A percentile compares a stretch with the other conserved stretches of the same genome.
phyloP scores from a whole-genome alignment of 1,140 invertebrate species.

The Macrobrachium rosenbergii region DNA sequence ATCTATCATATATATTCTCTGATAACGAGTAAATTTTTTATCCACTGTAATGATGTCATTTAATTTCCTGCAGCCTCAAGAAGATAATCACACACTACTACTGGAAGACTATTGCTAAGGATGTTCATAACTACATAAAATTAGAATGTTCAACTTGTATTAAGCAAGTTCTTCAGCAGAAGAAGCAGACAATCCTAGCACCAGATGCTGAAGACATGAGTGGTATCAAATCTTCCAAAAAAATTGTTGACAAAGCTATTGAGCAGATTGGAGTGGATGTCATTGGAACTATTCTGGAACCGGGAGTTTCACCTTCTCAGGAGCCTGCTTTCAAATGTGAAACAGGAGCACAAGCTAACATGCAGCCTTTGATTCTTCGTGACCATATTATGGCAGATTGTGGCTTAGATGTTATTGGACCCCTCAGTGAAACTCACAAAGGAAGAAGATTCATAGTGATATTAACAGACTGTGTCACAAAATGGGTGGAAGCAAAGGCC shows the following conservation, averaged over 20 bases:
- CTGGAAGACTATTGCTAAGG: conserved; percentile 60
- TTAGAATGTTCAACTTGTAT: conserved; percentile 44
- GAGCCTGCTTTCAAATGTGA: conserved; percentile 47
- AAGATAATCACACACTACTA: conserved; percentile 57
- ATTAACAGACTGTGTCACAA: conserved; percentile 52
- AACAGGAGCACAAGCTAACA: conserved; percentile 24
- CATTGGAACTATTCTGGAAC: conserved; percentile 55
- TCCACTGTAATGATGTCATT: too few relatives aligned
- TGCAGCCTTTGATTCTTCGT: conserved; percentile 30
- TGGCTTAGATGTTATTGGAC: conserved; percentile 55
- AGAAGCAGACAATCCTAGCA: not conserved
- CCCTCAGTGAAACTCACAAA: conserved; percentile 56
- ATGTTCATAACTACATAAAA: conserved; percentile 52
- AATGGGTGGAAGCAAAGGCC: conserved; percentile 49
- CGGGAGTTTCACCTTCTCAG: conserved; percentile 36
- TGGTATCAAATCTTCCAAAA: conserved; percentile 26
- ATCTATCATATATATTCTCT: too few relatives aligned
- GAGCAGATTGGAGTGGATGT: conserved; percentile 57
- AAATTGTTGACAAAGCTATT: conserved; percentile 56
- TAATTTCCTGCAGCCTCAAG: conserved; percentile 45
- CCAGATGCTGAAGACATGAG: conserved; percentile 12
- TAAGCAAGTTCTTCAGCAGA: conserved; percentile 41
- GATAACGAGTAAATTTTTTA: too few relatives aligned
- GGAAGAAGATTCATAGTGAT: conserved; percentile 45
- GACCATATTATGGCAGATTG: conserved; percentile 51